Evolutionary conservation across 1,140 invertebrate genomes (phyloP).

Genomic region (Oryctes rhinoceros): DNA sequence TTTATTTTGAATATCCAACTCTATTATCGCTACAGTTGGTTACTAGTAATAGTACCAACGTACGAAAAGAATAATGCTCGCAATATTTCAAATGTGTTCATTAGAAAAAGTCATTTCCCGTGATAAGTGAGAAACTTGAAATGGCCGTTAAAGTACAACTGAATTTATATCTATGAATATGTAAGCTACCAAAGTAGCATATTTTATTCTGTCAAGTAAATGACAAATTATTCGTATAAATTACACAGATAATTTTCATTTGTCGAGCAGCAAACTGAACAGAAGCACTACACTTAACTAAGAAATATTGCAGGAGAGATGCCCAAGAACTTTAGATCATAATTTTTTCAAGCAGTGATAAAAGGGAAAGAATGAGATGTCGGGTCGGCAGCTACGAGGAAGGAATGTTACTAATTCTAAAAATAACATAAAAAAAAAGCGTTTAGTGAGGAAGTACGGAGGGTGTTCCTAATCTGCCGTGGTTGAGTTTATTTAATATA

Average conservation of each 20-base stretch:
- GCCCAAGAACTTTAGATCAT: background rate
- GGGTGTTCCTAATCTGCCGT: too few relatives aligned
- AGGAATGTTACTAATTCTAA: background rate
- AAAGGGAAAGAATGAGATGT: background rate
- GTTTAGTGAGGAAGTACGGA: too few relatives aligned
- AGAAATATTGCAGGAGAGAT: background rate
- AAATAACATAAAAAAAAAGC: background rate
- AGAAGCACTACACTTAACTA: background rate
- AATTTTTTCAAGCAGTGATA: background rate
- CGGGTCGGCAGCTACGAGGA: background rate
- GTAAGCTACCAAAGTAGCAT: background rate
- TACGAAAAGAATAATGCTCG: too few relatives aligned
- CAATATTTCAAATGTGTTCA: too few relatives aligned
- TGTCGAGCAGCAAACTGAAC: conserved; percentile 4
- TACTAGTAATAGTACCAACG: too few relatives aligned
- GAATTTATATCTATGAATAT: too few relatives aligned
- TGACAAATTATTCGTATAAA: background rate
- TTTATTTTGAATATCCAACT: too few relatives aligned
- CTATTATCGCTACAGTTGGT: too few relatives aligned
- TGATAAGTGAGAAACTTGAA: too few relatives aligned
- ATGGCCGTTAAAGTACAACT: too few relatives aligned
- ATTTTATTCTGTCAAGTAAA: background rate
- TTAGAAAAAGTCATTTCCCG: too few relatives aligned
- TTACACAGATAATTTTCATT: background rate
- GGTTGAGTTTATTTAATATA: background rate